Evolutionary conservation across 92 coral and sea anemone genomes (phyloP), one percentile per base, ranked within the genome.

Genomic region (Phenganax subtilis): DNA sequence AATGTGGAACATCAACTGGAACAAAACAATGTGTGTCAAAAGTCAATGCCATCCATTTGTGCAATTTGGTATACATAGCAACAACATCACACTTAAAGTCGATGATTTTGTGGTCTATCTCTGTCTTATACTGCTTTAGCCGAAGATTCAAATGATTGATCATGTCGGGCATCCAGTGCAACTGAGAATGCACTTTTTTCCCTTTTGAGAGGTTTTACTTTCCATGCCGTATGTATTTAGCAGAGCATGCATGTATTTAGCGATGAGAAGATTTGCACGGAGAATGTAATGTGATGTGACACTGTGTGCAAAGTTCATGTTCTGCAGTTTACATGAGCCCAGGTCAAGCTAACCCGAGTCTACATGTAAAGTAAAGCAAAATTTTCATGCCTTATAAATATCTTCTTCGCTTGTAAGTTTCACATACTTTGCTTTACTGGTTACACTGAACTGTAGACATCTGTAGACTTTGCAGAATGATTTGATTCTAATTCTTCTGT

Each of bases 11-110:
- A 37, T 82, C 89, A 37, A 82, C 83, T 31, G 86, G 89, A 9
- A 86, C 86, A 75, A 86, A 86, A 20, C 63, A 65, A 62, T 85
- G 81, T 47, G 64, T 12, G 57, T 72, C 77, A 8, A 72, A 72
- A 6, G 10, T 28, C 28, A 54, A n/a, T 9, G 57, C 57, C 77
- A 72, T 72, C 7, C 58, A 9, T 54, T 71, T 83, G 56, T 57
- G 84, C 57, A 84, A 10, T 14, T 29, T 29, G 55, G 77, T 62
- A 76, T 84, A 76, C 83, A 84, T 15, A 15, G 83, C 83, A 6
- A 84, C 87, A 44, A 82, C 85, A 65, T 84, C 83, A 6, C 83
- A 70, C 31, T 84, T 76, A 44, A 84, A 84, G 64, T 84, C 86
- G 31, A 84, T 66, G 56, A 30, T 84, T 44, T 84, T 84, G 60